phyloP scores from a whole-genome alignment of 1,140 invertebrate species.

The Phortica variegata region DNA sequence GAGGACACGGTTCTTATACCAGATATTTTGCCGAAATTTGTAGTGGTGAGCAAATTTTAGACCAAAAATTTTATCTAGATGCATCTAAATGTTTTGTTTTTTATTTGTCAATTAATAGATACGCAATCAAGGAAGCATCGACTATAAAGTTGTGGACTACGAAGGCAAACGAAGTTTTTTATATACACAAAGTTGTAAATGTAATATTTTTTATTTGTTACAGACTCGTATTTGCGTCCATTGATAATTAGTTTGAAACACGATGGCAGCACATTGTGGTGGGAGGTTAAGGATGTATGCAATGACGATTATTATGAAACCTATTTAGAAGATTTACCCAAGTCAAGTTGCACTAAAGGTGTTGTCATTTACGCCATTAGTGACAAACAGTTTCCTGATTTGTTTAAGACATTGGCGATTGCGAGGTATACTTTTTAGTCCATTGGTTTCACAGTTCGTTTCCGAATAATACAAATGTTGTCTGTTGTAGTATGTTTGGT shows the following conservation, averaged over 20 bases:
- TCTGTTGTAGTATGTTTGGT: constrained; percentile 81
- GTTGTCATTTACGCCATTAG: constrained; percentile 85
- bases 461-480: too few relatives aligned
- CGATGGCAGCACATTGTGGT: constrained; percentile 66
- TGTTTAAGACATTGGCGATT: constrained; percentile 85
- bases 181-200: constrained; percentile 58
- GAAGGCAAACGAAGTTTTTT: too few relatives aligned
- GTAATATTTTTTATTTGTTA: constrained; percentile 4
- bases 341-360: constrained; percentile 63
- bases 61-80: too few relatives aligned
- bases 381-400: constrained; percentile 87
- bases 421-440: constrained; percentile 82
- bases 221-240: too few relatives aligned
- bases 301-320: constrained; percentile 57
- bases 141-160: too few relatives aligned
- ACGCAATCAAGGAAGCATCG: too few relatives aligned
- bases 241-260: constrained; percentile 29
- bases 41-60: constrained; percentile 73
- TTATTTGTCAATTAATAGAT: too few relatives aligned
- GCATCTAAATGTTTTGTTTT: too few relatives aligned
- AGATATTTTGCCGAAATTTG: constrained; percentile 75
- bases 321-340: constrained; percentile 62
- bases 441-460: too few relatives aligned
- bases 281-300: constrained; percentile 75
- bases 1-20: constrained; percentile 56